Conservation (phyloP, 2,888 invertebrate species). For the Tenthredo mesomela region DNA sequence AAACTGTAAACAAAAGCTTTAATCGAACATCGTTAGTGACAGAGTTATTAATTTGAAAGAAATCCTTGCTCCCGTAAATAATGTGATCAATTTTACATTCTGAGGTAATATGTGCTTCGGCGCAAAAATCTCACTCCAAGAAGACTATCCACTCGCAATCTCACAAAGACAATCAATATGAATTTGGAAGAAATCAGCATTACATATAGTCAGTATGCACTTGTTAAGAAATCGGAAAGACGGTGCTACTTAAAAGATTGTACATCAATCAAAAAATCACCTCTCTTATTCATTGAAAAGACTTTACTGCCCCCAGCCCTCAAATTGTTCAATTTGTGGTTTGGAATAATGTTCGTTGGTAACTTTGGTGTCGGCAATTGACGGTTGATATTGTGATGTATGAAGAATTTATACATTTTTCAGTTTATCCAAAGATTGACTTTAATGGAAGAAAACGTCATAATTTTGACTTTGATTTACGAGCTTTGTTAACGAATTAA, state of each 20-base stretch:
- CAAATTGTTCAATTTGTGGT: background rate
- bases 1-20: background rate
- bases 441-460: background rate
- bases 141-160: too few relatives aligned
- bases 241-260: background rate
- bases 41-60: background rate
- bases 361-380: background rate
- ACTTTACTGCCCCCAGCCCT: background rate
- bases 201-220: background rate
- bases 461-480: slow-evolving; percentile 14
- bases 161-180: background rate
- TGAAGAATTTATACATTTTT: background rate
- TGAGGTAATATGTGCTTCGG: background rate
- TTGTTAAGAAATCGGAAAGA: background rate
- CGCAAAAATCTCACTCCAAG: background rate
- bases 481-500: background rate
- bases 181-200: background rate
- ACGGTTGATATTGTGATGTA: background rate
- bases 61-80: background rate
- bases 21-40: background rate
- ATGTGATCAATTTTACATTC: background rate
- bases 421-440: background rate
- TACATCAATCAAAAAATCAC: background rate
- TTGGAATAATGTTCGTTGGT: background rate
- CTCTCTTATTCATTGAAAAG: background rate